phyloP scores from a whole-genome alignment of 2,888 invertebrate genomes.

The Deilephila porcellus region DNA sequence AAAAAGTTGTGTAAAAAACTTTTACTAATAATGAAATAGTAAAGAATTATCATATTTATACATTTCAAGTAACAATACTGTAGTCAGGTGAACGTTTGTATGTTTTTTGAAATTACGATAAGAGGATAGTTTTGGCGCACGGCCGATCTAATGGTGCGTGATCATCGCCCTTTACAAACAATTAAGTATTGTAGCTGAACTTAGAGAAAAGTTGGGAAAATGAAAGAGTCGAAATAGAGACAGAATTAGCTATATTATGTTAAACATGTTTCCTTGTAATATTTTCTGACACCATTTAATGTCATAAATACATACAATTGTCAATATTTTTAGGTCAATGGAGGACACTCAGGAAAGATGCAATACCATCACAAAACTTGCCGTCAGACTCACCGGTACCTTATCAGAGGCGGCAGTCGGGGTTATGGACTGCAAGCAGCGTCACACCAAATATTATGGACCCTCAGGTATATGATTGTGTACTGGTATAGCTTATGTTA shows the following conservation, averaged over 20 bases:
- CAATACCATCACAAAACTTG: slow-evolving; percentile 75
- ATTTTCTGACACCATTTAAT: too few relatives aligned
- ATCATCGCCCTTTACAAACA: too few relatives aligned
- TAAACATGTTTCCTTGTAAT: too few relatives aligned
- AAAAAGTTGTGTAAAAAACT: not conserved
- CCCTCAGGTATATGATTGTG: slow-evolving; percentile 52
- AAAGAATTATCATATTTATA: not conserved
- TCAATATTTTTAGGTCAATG: slow-evolving; percentile 66
- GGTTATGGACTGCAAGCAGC: slow-evolving; percentile 47
- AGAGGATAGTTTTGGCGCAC: too few relatives aligned
- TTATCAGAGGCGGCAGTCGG: slow-evolving; percentile 53
- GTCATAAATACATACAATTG: not conserved
- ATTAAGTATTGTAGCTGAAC: too few relatives aligned
- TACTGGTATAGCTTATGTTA: not conserved
- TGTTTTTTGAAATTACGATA: too few relatives aligned
- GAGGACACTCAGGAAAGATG: slow-evolving; percentile 77
- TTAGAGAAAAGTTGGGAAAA: too few relatives aligned
- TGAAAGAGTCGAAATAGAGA: too few relatives aligned
- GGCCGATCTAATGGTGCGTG: too few relatives aligned
- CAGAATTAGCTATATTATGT: too few relatives aligned
- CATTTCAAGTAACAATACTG: not conserved
- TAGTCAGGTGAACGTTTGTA: not conserved
- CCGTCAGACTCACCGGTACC: slow-evolving; percentile 66
- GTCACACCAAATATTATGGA: slow-evolving; percentile 51
- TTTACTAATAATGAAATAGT: not conserved